Base-by-base conservation (phyloP, 2,113 vertebrate genomes). In the Furnarius figulus region DNA sequence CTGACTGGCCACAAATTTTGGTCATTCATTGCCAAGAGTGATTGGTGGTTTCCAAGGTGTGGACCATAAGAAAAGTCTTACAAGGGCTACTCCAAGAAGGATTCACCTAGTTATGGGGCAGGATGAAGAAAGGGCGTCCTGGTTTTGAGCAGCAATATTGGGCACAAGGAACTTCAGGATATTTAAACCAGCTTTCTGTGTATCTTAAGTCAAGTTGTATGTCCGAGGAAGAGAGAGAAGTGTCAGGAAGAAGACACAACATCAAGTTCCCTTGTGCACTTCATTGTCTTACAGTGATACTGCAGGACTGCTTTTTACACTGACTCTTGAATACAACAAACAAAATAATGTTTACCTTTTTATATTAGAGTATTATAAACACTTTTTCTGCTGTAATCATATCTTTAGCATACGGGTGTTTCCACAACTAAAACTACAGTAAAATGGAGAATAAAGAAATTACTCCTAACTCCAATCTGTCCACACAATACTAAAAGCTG, bases 211-310 rank as follows among this genome's bases (percentile, higher is more conserved):
- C 33, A 71, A 67, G 47, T 21, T 70, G 46, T 8, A 52, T 44
- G 72, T 40, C 47, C 3, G 1, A 61, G 62, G 33, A 89, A 89
- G 53, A 95, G 61, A 62, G 25, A 65, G 58, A 72, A 53, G 30
- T 4, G 16, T 71, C 80, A 73, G 28, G 28, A 87, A 83, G 63
- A 55, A 49, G 55, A 70, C 9, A 35, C 7, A 56, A 75, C 15
- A 8, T 18, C 61, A 93, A 71, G 59, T 80, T 94, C 91, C 93
- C 86, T 96, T 47, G 66, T 83, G 81, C 79, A 90, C 85, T 90
- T 96, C 92, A 82, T 94, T 93, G 95, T 97, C 96, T 97, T 97
- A 97, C 82, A 82, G 58, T 14, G 24, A 84, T 68, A 79, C 72
- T 79, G 56, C 66, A 3, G 94, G 96, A 78, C 33, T 35, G 61